phyloP scores from a whole-genome alignment of 2,888 invertebrate genomes.

The Atherix ibis region DNA sequence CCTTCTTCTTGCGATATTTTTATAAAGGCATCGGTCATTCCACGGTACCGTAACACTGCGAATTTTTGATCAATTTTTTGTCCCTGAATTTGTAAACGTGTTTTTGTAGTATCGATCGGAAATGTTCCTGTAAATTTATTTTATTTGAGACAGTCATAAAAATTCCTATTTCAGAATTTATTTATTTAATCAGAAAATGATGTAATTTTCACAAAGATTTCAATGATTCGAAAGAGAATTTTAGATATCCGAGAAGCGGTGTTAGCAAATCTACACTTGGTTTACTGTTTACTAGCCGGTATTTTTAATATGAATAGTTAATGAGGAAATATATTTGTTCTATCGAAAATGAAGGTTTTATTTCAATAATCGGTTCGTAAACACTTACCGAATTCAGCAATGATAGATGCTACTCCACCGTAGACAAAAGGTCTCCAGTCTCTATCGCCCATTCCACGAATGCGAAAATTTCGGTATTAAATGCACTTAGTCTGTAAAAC shows the following conservation, averaged over 20 bases:
- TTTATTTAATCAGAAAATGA: background rate
- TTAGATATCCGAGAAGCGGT: too few species aligned
- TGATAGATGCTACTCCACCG: conserved; percentile 84
- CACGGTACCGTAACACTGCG: conserved; percentile 63
- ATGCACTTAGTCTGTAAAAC: conserved; percentile 10
- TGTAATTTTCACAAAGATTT: background rate
- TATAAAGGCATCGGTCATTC: conserved; percentile 82
- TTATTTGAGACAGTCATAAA: too few species aligned
- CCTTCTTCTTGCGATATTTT: conserved; percentile 82
- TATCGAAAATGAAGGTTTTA: too few species aligned
- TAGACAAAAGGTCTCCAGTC: conserved; percentile 91
- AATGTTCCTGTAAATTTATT: conserved; percentile 74
- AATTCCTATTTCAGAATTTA: too few species aligned
- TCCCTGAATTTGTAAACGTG: conserved; percentile 85
- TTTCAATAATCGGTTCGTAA: too few species aligned
- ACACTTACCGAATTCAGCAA: conserved; percentile 84
- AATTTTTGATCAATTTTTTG: conserved; percentile 64
- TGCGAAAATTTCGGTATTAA: conserved; percentile 3
- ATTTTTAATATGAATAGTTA: too few species aligned
- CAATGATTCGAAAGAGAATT: too few species aligned
- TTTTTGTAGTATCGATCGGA: conserved; percentile 93
- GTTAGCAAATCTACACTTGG: too few species aligned
- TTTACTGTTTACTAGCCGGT: too few species aligned
- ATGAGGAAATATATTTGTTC: too few species aligned
- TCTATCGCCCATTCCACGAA: conserved; percentile 51